Conservation (phyloP, 2,888 invertebrate species). For the Encarsia formosa region DNA sequence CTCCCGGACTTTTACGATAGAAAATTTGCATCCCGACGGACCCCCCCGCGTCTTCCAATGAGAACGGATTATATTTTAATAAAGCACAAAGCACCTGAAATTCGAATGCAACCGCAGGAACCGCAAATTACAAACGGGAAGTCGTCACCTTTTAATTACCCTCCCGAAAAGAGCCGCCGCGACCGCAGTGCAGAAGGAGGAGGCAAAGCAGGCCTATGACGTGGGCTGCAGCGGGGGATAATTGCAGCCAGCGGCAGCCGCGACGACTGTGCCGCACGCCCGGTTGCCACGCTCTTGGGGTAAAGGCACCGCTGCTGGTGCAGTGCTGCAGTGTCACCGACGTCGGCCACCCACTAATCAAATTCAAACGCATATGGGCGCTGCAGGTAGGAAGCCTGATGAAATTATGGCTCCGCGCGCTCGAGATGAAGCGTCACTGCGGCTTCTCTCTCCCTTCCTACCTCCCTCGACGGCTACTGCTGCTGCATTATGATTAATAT, state of each 20-base stretch:
- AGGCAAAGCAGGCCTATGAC: no score
- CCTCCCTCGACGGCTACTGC: neutral
- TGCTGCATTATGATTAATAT: no score
- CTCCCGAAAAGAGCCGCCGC: no score
- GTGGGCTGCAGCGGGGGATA: constrained; percentile 48
- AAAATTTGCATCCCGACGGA: no score
- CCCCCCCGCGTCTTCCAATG: no score
- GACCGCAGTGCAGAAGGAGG: no score
- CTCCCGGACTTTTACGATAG: no score
- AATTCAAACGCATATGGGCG: constrained; percentile 37
- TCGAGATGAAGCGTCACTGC: neutral
- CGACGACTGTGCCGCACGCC: constrained; percentile 34
- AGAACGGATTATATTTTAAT: no score
- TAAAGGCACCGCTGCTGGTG: constrained; percentile 36
- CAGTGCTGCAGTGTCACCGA: constrained; percentile 34
- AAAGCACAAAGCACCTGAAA: no score
- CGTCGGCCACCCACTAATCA: constrained; percentile 52
- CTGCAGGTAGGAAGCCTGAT: constrained; percentile 40
- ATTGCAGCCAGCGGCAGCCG: constrained; percentile 43
- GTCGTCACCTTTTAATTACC: no score
- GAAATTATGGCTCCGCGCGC: constrained; percentile 43
- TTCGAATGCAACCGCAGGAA: no score
- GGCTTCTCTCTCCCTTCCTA: neutral
- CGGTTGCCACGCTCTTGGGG: constrained; percentile 38
- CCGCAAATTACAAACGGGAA: no score